Conservation (phyloP, 2,797 vertebrate genomes). For the Sternarchorhynchus goeldii region DNA sequence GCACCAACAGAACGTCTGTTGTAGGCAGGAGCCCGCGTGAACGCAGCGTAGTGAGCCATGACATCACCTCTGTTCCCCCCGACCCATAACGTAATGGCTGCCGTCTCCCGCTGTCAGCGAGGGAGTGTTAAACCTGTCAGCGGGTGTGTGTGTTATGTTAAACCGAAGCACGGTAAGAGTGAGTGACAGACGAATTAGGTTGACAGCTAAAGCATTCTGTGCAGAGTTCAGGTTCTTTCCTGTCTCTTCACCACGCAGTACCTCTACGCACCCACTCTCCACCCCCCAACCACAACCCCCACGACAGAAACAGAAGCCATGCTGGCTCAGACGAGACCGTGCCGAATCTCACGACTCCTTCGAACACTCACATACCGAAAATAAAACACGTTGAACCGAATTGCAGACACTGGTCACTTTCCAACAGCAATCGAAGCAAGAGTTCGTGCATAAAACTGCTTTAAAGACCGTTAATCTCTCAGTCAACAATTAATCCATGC, state of each 20-base stretch:
- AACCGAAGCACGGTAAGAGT: background rate
- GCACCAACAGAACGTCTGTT: no score
- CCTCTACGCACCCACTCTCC: no score
- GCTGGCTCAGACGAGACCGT: conserved; percentile 68
- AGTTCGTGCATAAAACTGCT: conserved; percentile 53
- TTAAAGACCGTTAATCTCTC: conserved; percentile 67
- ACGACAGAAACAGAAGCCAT: conserved; percentile 27
- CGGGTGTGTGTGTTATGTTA: background rate
- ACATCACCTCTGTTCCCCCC: background rate
- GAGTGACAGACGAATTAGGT: conserved; percentile 24
- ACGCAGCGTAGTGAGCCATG: background rate
- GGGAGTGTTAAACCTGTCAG: conserved; percentile 9
- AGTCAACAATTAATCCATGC: conserved; percentile 70
- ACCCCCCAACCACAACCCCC: no score
- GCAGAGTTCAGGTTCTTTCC: conserved; percentile 12
- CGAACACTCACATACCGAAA: conserved; percentile 63
- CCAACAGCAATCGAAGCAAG: conserved; percentile 60
- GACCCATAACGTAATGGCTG: background rate
- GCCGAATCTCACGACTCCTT: conserved; percentile 61
- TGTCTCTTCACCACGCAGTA: background rate
- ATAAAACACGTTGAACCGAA: conserved; percentile 63
- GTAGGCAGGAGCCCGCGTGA: no score
- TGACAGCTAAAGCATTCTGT: conserved; percentile 30
- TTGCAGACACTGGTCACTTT: conserved; percentile 54
- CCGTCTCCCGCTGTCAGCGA: background rate